Evolutionary conservation across 1,140 invertebrate genomes (phyloP), one percentile per base, ranked within the genome.

Genomic region (Mesaphorura yosii): DNA sequence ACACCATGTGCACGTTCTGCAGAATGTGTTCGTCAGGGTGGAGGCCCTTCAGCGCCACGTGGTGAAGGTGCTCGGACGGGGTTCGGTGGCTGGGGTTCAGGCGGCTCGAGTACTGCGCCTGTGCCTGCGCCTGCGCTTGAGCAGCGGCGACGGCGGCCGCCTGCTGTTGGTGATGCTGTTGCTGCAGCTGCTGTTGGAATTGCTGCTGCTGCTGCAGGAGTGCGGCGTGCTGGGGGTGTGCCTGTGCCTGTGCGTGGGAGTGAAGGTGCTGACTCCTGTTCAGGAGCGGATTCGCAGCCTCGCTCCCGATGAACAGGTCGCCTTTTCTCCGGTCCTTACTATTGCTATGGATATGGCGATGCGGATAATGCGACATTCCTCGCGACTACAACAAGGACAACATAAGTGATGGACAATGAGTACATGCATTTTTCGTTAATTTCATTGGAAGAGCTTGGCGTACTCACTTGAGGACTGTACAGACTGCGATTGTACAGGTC

Each of bases 1-100:
- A 63, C 37, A 63, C 60, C 60, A 63, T 63, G 45, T 63, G 60
- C 46, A 63, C 60, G 42, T 63, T 63, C 44, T 63, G 60, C 40
- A 59, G 51, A 51, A 59, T 59, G 48, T 63, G 57, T 49, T 63
- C 57, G 50, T 63, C 60, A 28, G 53, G 60, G 47, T 62, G 53
- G 23, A 57, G 31, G 20, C 60, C 57, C 42, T 63, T 63, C 17
- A 63, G 46, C 14, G 60, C 59, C n/a, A 63, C 60, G 40, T 63
- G 60, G 41, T 59, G 60, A 58, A 42, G 55, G 40, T 61, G 61
- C 46, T 63, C 61, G 41, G 54, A 42, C 6, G 58, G 53, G 20
- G 55, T 42, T 54, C 58, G 54, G 17, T 52, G 55, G 17, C 44
- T 27, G 14, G 44, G 44, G n/a, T n/a, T n/a, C n/a, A n/a, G n/a